Evolutionary conservation across 2,888 invertebrate genomes (phyloP).

Genomic region (Dynastes maya): DNA sequence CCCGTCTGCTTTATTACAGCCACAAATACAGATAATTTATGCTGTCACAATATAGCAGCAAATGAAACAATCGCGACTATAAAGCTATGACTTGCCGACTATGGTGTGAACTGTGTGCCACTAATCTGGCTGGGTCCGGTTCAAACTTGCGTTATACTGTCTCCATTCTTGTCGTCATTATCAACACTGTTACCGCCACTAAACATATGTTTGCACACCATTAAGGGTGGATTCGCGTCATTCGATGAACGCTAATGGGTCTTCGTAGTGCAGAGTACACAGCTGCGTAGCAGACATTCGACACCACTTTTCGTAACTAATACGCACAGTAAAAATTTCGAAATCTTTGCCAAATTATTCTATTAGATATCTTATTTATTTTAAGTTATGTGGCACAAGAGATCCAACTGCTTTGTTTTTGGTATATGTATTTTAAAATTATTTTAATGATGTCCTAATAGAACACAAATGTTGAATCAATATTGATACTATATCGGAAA

Average conservation of each 20-base stretch:
- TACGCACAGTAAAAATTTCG: not conserved
- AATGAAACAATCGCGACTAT: constrained; percentile 52
- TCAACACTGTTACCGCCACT: constrained; percentile 48
- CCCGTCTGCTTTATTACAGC: not conserved
- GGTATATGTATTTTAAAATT: no score
- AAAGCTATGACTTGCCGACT: constrained; percentile 19
- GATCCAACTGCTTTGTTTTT: no score
- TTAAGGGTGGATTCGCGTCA: constrained; percentile 51
- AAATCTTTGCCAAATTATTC: not conserved
- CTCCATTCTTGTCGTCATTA: constrained; percentile 25
- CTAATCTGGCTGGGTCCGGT: constrained; percentile 30
- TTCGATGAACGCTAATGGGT: constrained; percentile 49
- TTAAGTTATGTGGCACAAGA: not conserved
- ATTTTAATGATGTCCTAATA: no score
- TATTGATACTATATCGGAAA: no score
- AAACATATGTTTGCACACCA: constrained; percentile 56
- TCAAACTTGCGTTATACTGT: constrained; percentile 17
- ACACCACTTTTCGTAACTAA: constrained; percentile 32
- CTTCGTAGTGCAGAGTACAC: constrained; percentile 37
- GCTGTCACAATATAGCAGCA: constrained; percentile 52
- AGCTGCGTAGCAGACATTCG: constrained; percentile 47
- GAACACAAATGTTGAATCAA: no score
- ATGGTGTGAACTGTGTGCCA: not conserved
- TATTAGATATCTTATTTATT: not conserved
- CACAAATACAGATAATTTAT: constrained; percentile 55